These are phyloP conservation scores for Tuberolachnus salignus DNA, from an alignment of 2,888 invertebrate genomes.

Conservation along the genomic window DNA sequence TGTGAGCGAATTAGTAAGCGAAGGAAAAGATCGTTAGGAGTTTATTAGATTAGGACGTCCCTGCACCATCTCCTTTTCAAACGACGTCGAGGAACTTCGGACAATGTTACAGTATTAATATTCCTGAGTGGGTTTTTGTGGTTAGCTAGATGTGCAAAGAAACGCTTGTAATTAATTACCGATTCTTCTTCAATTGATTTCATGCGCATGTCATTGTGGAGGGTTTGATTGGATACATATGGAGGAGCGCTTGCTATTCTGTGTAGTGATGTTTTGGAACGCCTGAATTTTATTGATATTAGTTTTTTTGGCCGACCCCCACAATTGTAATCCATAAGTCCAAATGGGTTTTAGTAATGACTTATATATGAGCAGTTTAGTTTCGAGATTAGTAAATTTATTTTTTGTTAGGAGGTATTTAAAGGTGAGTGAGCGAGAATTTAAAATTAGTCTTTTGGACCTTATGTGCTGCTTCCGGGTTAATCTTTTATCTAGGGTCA, in stretches of 20 bases:
- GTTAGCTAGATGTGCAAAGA: not conserved
- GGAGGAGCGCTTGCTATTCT: not conserved
- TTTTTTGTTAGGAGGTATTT: too few species aligned
- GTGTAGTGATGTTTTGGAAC: not conserved
- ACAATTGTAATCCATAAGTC: too few species aligned
- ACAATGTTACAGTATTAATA: not conserved
- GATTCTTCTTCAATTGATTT: not conserved
- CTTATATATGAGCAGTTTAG: too few species aligned
- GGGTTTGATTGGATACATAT: not conserved
- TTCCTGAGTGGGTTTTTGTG: not conserved
- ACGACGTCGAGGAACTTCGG: not conserved
- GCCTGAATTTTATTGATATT: too few species aligned
- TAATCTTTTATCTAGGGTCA: too few species aligned
- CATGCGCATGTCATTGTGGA: not conserved
- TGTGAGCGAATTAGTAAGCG: not conserved
- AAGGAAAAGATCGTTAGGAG: not conserved
- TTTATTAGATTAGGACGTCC: not conserved
- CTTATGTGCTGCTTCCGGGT: too few species aligned
- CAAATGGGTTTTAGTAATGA: too few species aligned
- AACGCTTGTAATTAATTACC: not conserved
- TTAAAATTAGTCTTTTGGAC: too few species aligned
- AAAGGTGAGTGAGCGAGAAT: too few species aligned
- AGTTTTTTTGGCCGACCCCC: not conserved
- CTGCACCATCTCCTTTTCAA: not conserved
- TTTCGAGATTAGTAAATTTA: too few species aligned